These are phyloP conservation scores for Aleadryas rufinucha DNA, from an alignment of 2,113 vertebrate species.

Conservation along the genomic window DNA sequence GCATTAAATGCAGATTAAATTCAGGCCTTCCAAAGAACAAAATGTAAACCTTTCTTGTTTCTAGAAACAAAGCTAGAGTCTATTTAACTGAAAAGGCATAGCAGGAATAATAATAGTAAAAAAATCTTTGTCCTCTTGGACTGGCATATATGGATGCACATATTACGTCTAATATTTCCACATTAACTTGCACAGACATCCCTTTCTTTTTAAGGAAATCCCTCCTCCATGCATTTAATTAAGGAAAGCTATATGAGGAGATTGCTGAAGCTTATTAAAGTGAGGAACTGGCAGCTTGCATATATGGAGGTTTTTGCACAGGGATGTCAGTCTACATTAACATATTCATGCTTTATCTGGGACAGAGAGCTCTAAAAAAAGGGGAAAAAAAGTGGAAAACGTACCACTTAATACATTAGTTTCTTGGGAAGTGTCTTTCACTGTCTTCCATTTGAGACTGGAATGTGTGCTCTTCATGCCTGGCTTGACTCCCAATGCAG, in stretches of 20 bases:
- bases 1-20: not conserved
- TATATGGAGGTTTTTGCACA: not conserved
- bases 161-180: not conserved
- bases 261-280: conserved; percentile 22
- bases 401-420: not conserved
- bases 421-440: not conserved
- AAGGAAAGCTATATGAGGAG: not conserved
- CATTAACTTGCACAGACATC: not conserved
- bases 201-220: not conserved
- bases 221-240: conserved; percentile 12
- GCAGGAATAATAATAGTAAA: not conserved
- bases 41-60: not conserved
- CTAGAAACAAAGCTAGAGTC: not conserved
- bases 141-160: not conserved
- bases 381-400: rapidly evolving
- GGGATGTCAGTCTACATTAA: not conserved
- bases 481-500: not conserved
- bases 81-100: not conserved
- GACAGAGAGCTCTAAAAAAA: not conserved
- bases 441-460: not conserved
- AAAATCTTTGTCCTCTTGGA: not conserved
- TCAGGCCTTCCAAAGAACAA: not conserved
- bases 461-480: not conserved
- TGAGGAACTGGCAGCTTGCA: not conserved
- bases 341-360: not conserved